A percentile compares a stretch with the other conserved stretches of the same genome.
Evolutionary conservation across 2,888 invertebrate species (phyloP).

Genomic region (Drosophila imparisetae): DNA sequence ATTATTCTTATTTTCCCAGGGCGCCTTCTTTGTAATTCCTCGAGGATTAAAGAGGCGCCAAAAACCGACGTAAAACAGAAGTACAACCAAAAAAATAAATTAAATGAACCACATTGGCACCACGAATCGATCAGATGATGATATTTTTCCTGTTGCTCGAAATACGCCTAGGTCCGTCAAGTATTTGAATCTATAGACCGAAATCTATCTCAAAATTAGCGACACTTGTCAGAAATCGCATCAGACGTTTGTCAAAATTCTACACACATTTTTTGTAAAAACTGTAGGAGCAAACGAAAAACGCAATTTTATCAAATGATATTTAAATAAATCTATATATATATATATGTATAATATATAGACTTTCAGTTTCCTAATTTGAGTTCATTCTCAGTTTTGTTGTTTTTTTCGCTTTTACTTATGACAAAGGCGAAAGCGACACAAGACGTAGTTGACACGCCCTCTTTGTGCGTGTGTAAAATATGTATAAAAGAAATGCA

Average conservation of each 20-base stretch:
- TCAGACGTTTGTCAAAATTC: conserved; percentile 74
- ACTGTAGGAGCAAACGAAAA: conserved; percentile 83
- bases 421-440: conserved; percentile 51
- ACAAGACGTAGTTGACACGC: conserved; percentile 40
- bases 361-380: conserved; percentile 40
- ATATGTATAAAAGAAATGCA: conserved; percentile 62
- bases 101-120: conserved; percentile 52
- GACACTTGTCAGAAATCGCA: conserved; percentile 58
- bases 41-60: conserved; percentile 74
- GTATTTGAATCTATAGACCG: neutral
- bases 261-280: conserved; percentile 73
- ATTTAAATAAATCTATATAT: conserved; percentile 17
- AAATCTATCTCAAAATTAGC: neutral
- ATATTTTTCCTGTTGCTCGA: conserved; percentile 29
- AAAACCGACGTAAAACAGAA: conserved; percentile 67
- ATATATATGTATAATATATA: conserved; percentile 9
- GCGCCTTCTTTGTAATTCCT: conserved; percentile 67
- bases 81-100: conserved; percentile 65
- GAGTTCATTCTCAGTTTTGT: conserved; percentile 43
- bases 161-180: neutral
- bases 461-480: conserved; percentile 60
- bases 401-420: conserved; percentile 56
- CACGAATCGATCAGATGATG: conserved; percentile 48
- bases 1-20: conserved; percentile 71
- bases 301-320: conserved; percentile 79